Percentiles rank a stretch among this genome's conserved stretches.
phyloP scores from a whole-genome alignment of 2,797 vertebrate species.

The Malurus splendens region DNA sequence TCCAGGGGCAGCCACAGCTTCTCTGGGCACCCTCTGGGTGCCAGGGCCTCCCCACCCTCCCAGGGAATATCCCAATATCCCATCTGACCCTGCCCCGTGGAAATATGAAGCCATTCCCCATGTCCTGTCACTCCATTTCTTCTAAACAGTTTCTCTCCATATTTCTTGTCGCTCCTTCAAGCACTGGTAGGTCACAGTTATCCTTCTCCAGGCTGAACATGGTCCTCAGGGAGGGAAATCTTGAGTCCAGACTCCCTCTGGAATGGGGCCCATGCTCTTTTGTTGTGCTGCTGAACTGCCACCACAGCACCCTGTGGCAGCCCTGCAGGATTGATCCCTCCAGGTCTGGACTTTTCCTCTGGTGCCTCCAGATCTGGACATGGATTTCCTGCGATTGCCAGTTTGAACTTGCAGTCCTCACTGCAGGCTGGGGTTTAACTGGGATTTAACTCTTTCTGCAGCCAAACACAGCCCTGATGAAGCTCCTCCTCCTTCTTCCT shows the following conservation, averaged over 20 bases:
- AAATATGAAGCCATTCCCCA: neutral
- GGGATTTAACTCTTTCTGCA: neutral
- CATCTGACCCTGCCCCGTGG: neutral
- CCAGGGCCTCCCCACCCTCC: accelerated
- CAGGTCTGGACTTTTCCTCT: neutral
- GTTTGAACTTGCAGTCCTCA: neutral
- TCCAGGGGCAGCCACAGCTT: neutral
- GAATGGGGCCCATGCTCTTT: accelerated
- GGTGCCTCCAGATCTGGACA: neutral
- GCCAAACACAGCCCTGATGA: neutral
- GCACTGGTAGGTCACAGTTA: neutral
- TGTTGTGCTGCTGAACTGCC: neutral
- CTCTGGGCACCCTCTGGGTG: neutral
- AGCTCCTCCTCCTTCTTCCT: neutral
- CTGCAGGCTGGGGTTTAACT: neutral
- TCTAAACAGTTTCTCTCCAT: neutral
- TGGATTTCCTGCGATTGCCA: neutral
- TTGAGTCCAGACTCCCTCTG: neutral
- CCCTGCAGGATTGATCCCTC: neutral
- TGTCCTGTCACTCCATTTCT: neutral
- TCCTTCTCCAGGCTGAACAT: neutral
- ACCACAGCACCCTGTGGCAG: neutral
- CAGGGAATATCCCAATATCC: neutral
- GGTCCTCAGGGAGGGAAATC: neutral
- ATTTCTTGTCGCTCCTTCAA: neutral